A percentile compares a stretch with the other conserved stretches of the same genome.
Evolutionary conservation across 2,888 invertebrate genomes (phyloP).

Genomic region (Steinernema scapterisci): DNA sequence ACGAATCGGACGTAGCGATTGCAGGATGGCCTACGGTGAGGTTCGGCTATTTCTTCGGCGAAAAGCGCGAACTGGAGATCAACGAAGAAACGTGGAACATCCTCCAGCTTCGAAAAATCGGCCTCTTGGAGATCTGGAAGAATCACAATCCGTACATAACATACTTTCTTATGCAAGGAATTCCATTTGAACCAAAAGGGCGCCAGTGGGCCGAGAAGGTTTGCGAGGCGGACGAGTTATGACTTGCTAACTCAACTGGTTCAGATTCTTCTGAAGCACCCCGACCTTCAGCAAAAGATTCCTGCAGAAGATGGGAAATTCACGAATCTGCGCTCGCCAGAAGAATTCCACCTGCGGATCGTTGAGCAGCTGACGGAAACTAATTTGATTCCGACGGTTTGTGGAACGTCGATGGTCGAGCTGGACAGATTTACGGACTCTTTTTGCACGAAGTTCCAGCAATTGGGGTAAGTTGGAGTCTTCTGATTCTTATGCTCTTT

Average conservation of each 20-base stretch:
- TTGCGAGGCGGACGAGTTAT: neutral
- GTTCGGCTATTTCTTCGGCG: neutral
- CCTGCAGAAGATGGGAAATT: neutral
- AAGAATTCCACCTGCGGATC: neutral
- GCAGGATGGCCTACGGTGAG: neutral
- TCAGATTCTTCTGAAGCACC: neutral
- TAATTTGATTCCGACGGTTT: neutral
- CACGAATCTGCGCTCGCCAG: neutral
- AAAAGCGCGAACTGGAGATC: neutral
- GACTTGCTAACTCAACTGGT: neutral
- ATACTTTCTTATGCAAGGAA: neutral
- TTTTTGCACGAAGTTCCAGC: neutral
- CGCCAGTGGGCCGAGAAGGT: neutral
- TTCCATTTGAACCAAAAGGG: neutral
- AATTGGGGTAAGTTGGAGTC: neutral
- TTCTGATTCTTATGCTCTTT: neutral
- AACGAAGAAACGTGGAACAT: neutral
- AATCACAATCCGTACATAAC: neutral
- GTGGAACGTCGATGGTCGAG: neutral
- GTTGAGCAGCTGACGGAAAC: neutral
- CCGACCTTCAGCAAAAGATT: neutral
- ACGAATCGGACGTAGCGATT: conserved; percentile 7
- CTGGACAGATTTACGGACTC: neutral
- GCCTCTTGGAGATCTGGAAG: neutral
- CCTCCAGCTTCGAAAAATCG: neutral